Evolutionary conservation across 2,113 vertebrate genomes (phyloP).

Genomic region (Pao palembangensis): DNA sequence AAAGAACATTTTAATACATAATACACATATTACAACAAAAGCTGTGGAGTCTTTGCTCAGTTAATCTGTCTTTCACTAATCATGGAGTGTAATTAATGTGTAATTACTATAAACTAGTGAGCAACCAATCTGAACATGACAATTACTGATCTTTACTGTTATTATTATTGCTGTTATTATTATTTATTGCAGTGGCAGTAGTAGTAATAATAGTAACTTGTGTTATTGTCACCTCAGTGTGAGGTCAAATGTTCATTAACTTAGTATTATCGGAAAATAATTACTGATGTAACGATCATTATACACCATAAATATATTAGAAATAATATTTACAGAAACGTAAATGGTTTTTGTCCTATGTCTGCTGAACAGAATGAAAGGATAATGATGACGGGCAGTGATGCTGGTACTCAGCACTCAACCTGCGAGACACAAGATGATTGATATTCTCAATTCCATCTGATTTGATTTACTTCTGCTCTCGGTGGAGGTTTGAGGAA

Average conservation of each 20-base stretch:
- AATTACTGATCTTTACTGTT: no score
- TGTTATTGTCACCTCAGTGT: no score
- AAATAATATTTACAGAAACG: slow-evolving; percentile 71
- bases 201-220: no score
- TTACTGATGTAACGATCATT: no score
- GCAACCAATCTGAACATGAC: no score
- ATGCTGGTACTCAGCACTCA: slow-evolving; percentile 26
- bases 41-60: no score
- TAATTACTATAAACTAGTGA: no score
- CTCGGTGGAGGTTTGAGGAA: slow-evolving; percentile 24
- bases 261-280: no score
- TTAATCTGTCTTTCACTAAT: no score
- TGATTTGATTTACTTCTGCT: slow-evolving; percentile 67
- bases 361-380: slow-evolving; percentile 54
- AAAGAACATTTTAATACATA: background rate
- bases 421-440: slow-evolving; percentile 51
- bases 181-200: no score
- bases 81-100: background rate
- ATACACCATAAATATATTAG: slow-evolving; percentile 6
- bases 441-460: slow-evolving; percentile 62
- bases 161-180: no score
- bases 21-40: background rate
- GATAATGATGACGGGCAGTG: slow-evolving; percentile 54
- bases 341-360: slow-evolving; percentile 59
- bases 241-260: no score